Evolutionary conservation across 2,888 invertebrate genomes (phyloP), one percentile per base, ranked within the genome.

Genomic region (Cryptosula pallasiana): DNA sequence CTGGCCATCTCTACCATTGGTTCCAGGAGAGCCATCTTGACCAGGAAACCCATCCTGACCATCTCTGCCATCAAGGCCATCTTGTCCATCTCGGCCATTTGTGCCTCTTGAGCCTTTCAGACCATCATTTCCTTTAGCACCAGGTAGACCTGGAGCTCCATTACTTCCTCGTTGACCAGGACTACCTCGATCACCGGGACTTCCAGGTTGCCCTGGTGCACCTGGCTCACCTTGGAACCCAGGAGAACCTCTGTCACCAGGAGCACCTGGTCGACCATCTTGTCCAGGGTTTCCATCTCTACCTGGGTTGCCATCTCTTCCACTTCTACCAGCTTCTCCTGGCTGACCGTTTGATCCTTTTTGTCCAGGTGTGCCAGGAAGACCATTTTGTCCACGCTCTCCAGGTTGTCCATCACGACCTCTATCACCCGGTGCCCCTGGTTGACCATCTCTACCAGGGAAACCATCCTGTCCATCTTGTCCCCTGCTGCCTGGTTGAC

Each of bases 1-100:
- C 1, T 27, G 35, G 23, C 73, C 73, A 16, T 23, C 36, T 77
- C 77, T 0, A 35, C 55, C 57, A 75, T 72, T 35, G 75, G 73
- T 29, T 76, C 74, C 55, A 55, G 71, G 69, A 73, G 74, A 71
- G 76, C 76, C 71, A 72, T 69, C 54, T 76, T 73, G 5, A 71
- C 71, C 54, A 74, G 76, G 36, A 73, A 72, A 58, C 76, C 75
- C 35, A 78, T 63, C 72, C 76, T 73, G 58, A 54, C 73, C 69
- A 71, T 73, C 71, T 34, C 32, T 63, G 16, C 63, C 63, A 63
- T 63, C 63, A 63, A 29, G 16, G 20, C 63, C 63, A 34, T 34
- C n/a, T 9, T 9, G 29, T 32, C 63, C 63, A 29, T 63, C 63
- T 29, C 32, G 20, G 13, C 63, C 63, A 32, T 32, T 34, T 63